Evolutionary conservation across 2,113 vertebrate species (phyloP).

Genomic region (Thunnus maccoyii): DNA sequence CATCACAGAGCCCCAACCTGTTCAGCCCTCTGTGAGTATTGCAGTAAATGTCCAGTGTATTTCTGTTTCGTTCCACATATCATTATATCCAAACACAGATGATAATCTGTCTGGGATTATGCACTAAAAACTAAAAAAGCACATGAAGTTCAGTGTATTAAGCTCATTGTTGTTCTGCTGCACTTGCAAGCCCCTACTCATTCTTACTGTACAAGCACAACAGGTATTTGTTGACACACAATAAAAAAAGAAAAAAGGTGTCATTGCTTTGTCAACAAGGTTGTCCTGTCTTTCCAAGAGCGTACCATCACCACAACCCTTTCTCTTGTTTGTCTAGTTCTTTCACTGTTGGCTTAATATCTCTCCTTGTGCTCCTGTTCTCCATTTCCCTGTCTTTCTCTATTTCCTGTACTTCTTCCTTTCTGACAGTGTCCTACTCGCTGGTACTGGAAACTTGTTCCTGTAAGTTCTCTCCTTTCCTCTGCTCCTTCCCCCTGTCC

Average conservation of each 20-base stretch:
- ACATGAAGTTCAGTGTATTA: conserved; percentile 4
- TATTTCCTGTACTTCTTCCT: conserved; percentile 65
- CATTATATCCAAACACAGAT: conserved; percentile 12
- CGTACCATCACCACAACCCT: conserved; percentile 34
- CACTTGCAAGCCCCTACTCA: neutral
- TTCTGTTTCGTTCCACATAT: neutral
- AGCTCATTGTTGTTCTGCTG: conserved; percentile 14
- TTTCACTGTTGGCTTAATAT: conserved; percentile 65
- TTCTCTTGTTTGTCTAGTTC: conserved; percentile 60
- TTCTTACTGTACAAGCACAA: neutral
- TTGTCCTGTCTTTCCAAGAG: conserved; percentile 23
- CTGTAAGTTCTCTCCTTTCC: conserved; percentile 86
- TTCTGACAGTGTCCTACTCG: conserved; percentile 86
- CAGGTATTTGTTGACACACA: conserved; percentile 1
- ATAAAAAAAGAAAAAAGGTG: neutral
- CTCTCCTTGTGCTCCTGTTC: conserved; percentile 69
- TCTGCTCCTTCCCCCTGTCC: conserved; percentile 71
- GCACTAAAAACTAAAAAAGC: conserved; percentile 11
- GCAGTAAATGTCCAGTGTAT: neutral
- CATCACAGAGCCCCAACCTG: conserved; percentile 79
- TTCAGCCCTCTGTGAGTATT: conserved; percentile 87
- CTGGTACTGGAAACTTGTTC: conserved; percentile 90
- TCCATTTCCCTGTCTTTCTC: conserved; percentile 61
- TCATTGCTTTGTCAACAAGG: conserved; percentile 40
- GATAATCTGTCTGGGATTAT: conserved; percentile 28